Evolutionary conservation across 2,113 vertebrate species (phyloP), one percentile per base, ranked within the genome.

Genomic region (Seriola quinqueradiata): DNA sequence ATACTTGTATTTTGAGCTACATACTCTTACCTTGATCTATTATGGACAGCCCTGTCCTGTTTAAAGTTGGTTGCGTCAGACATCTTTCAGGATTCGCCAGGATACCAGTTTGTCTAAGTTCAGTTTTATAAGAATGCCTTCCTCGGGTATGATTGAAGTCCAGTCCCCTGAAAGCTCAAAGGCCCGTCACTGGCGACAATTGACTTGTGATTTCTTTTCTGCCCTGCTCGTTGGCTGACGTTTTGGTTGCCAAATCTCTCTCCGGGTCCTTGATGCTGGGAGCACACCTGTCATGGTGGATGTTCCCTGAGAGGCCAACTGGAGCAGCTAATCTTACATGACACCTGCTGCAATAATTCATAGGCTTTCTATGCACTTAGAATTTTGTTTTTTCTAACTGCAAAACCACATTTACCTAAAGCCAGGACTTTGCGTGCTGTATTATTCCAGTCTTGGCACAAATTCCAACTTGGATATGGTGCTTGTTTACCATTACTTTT

Each of bases 311-410:
- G 89, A 90, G 87, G 85, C 89, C 88, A 92, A 95, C 87, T 90
- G 83, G 90, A 93, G 95, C 92, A 85, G 87, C 85, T 95, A 89
- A 95, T 95, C 89, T 89, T 63, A 80, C 74, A 77, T 82, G 94
- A 95, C 92, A 91, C 89, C 76, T 89, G 90, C 93, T 90, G 91
- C 79, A 94, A 94, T 94, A 92, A 94, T 93, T 94, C 87, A 91
- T 92, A 82, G 87, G 86, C 89, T 86, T 90, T 84, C 83, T 80
- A 66, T 87, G 83, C 86, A 89, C 89, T 90, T 79, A 74, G 75
- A 82, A 84, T 88, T 80, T 85, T 72, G 61, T 90, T 89, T 88
- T 69, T 81, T 72, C 57, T 68, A 88, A 87, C 81, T 65, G 80
- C 54, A 79, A 75, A 82, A 85, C 72, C 80, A 64, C 75, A 72